phyloP scores from a whole-genome alignment of 2,797 vertebrate species.

The Mormyrops attenuatus region DNA sequence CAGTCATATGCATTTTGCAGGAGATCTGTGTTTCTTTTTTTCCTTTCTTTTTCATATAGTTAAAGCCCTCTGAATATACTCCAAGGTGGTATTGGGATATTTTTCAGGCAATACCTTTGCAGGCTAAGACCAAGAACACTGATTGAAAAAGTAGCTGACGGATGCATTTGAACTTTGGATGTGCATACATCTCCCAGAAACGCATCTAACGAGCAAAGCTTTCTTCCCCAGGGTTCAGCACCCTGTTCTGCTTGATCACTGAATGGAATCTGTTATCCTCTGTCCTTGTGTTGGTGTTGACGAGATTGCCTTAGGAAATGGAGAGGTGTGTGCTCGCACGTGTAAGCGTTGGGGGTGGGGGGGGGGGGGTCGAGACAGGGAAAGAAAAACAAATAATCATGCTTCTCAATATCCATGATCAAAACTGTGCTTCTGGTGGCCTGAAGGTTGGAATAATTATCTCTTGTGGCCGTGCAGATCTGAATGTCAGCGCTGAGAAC shows the following conservation, averaged over 20 bases:
- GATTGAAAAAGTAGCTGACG: not conserved
- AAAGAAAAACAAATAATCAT: constrained; percentile 39
- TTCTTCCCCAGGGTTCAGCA: constrained; percentile 16
- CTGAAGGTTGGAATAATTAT: constrained; percentile 82
- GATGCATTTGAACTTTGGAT: constrained; percentile 19
- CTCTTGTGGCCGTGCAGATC: constrained; percentile 73
- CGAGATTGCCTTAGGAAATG: constrained; percentile 56
- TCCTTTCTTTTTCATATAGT: not conserved
- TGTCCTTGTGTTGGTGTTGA: constrained; percentile 52
- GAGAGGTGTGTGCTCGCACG: constrained; percentile 5
- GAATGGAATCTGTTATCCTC: constrained; percentile 29
- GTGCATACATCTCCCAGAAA: constrained; percentile 23
- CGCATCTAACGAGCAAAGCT: constrained; percentile 16
- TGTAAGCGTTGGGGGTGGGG: constrained; percentile 32
- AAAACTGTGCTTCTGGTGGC: constrained; percentile 72
- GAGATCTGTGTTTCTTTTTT: not conserved
- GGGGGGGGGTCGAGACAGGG: not conserved
- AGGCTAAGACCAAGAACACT: not conserved
- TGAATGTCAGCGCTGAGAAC: constrained; percentile 75
- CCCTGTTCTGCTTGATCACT: constrained; percentile 24
- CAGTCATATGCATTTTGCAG: not conserved
- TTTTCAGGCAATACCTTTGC: not conserved
- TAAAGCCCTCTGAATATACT: not conserved
- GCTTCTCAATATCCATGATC: constrained; percentile 73
- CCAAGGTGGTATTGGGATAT: not conserved